Conservation (phyloP, 2,888 invertebrate species). For the Galerucella calmariensis region DNA sequence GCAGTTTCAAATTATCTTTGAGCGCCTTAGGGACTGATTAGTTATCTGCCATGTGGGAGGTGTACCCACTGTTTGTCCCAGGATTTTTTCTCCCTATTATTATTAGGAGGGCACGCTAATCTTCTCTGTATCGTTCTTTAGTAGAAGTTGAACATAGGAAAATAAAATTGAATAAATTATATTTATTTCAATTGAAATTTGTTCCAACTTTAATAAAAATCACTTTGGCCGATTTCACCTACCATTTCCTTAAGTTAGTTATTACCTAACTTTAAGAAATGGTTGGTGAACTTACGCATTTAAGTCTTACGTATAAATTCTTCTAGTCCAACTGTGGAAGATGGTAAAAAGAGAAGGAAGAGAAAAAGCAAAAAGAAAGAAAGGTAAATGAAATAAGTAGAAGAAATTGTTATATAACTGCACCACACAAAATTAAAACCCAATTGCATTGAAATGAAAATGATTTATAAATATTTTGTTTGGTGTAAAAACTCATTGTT, state of each 20-base stretch:
- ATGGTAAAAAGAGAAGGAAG: slow-evolving; percentile 84
- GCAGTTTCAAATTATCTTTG: too few species aligned
- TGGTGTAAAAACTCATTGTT: slow-evolving; percentile 17
- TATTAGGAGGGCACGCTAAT: too few species aligned
- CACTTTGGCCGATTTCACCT: too few species aligned
- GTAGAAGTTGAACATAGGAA: neutral
- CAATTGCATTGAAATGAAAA: neutral
- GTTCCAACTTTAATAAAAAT: neutral
- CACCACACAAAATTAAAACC: slow-evolving; percentile 28
- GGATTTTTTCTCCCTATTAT: too few species aligned
- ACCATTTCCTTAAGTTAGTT: too few species aligned
- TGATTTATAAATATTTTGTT: slow-evolving; percentile 24
- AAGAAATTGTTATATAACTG: slow-evolving; percentile 30
- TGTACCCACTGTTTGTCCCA: too few species aligned
- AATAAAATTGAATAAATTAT: neutral
- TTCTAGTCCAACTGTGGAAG: slow-evolving; percentile 75
- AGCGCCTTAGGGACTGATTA: too few species aligned
- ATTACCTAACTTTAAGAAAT: too few species aligned
- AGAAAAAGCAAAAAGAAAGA: slow-evolving; percentile 82
- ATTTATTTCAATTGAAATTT: neutral
- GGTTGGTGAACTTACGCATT: too few species aligned
- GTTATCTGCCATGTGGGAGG: too few species aligned
- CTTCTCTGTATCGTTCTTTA: too few species aligned
- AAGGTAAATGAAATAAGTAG: slow-evolving; percentile 68
- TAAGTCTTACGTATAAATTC: slow-evolving; percentile 13